Evolutionary conservation across 1,140 invertebrate species (phyloP).

Genomic region (Brevipalpus yothersi): DNA sequence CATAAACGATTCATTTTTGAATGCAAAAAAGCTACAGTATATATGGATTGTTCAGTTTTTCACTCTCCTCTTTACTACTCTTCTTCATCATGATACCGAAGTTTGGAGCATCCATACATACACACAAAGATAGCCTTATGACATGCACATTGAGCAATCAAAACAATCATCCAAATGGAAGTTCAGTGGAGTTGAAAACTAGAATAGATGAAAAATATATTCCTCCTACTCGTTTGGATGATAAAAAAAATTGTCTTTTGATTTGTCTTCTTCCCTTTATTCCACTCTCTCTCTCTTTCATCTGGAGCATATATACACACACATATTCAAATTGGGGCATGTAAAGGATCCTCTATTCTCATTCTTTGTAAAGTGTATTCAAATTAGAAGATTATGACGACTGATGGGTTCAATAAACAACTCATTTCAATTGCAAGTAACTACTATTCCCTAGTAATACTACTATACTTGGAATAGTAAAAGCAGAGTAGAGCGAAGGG

Average conservation of each 20-base stretch:
- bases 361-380: too few relatives aligned
- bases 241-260: not conserved
- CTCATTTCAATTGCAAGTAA: too few relatives aligned
- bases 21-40: not conserved
- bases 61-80: not conserved
- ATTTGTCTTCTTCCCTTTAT: too few relatives aligned
- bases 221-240: not conserved
- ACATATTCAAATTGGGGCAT: too few relatives aligned
- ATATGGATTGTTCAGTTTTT: not conserved
- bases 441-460: not conserved
- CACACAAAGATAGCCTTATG: not conserved
- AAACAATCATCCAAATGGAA: not conserved
- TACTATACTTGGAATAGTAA: not conserved
- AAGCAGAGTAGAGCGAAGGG: not conserved
- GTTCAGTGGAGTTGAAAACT: not conserved
- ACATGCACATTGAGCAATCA: conserved; percentile 14
- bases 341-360: too few relatives aligned
- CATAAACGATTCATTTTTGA: not conserved
- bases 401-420: too few relatives aligned
- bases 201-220: not conserved
- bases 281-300: too few relatives aligned
- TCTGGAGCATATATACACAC: too few relatives aligned
- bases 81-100: not conserved
- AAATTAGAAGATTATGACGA: too few relatives aligned
- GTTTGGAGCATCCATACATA: too few relatives aligned